Conservation (phyloP, 2,797 vertebrate species). For the Hephaestus fuliginosus region DNA sequence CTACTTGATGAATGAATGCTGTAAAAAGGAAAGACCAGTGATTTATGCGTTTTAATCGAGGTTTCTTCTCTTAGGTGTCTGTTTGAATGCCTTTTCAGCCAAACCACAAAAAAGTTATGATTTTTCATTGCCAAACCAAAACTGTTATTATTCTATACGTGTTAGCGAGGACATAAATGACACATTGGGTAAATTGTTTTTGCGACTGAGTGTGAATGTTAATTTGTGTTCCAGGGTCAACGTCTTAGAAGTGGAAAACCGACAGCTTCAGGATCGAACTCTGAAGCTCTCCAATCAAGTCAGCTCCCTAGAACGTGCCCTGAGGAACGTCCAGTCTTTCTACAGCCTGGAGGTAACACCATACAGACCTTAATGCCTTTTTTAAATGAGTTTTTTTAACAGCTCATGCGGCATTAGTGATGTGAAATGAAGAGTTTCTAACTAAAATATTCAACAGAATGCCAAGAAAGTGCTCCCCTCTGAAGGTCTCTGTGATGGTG, state of each 20-base stretch:
- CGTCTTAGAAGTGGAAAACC: conserved; percentile 90
- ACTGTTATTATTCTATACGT: background rate
- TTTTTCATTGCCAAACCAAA: background rate
- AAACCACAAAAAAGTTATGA: background rate
- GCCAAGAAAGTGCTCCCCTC: conserved; percentile 80
- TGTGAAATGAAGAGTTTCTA: background rate
- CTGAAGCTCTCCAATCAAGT: conserved; percentile 87
- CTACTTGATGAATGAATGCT: background rate
- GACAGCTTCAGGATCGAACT: conserved; percentile 89
- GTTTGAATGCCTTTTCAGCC: background rate
- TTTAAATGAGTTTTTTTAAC: background rate
- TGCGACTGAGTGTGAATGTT: background rate
- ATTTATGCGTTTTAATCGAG: background rate
- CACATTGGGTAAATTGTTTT: background rate
- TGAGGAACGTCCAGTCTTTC: conserved; percentile 83
- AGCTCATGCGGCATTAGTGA: background rate
- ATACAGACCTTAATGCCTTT: background rate
- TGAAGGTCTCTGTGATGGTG: conserved; percentile 81
- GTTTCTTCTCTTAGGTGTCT: background rate
- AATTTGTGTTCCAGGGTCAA: conserved; percentile 82
- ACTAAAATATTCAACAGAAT: conserved; percentile 79
- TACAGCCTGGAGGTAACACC: conserved; percentile 83
- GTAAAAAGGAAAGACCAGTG: background rate
- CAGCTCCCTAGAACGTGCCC: conserved; percentile 80
- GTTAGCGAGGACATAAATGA: background rate